Evolutionary conservation across 2,113 vertebrate species (phyloP).

Genomic region (Callocephalon fimbriatum): DNA sequence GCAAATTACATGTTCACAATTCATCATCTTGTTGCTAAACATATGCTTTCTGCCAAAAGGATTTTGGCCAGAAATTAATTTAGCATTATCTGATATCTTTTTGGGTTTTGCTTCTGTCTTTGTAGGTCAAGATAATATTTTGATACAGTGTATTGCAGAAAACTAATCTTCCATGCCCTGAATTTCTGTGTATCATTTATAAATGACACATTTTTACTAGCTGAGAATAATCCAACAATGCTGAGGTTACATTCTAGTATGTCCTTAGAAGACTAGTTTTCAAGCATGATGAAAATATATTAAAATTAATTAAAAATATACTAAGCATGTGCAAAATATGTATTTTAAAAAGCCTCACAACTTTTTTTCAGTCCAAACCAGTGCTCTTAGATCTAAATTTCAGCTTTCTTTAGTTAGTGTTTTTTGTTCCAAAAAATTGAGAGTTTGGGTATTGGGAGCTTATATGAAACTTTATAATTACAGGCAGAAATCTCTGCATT

Average conservation of each 20-base stretch:
- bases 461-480: not conserved
- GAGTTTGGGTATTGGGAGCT: not conserved
- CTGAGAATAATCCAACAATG: not conserved
- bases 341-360: not conserved
- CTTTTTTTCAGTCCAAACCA: not conserved
- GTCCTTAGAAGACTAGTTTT: not conserved
- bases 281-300: not conserved
- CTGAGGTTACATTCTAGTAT: not conserved
- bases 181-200: not conserved
- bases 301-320: not conserved
- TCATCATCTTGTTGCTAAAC: not conserved
- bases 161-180: not conserved
- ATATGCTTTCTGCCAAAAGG: not conserved
- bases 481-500: not conserved
- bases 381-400: not conserved
- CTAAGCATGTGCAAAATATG: not conserved
- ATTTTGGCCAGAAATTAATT: not conserved
- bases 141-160: not conserved
- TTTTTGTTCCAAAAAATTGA: not conserved
- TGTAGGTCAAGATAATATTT: not conserved
- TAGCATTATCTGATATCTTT: not conserved
- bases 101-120: not conserved
- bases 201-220: not conserved
- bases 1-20: not conserved
- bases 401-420: not conserved